Percentiles rank a stretch among this genome's conserved stretches.
Conservation (phyloP, 2,113 vertebrate species). For the Callionymus lyra region DNA sequence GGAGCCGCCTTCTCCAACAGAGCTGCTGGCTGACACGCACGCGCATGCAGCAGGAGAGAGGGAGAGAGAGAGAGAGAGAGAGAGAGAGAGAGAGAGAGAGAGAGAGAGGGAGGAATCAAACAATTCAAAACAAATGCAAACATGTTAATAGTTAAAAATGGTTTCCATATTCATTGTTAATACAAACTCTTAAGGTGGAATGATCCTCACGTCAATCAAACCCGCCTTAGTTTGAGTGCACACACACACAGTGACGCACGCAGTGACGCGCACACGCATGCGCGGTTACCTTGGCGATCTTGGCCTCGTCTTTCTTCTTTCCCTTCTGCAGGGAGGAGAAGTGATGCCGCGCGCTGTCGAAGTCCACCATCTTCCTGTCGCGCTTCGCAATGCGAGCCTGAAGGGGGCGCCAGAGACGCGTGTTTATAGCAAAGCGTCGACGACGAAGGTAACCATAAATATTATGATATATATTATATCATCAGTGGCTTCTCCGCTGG, state of each 20-base stretch:
- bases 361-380: conserved; percentile 94
- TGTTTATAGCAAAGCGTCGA: no score
- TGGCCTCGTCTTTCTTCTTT: conserved; percentile 97
- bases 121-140: conserved; percentile 31
- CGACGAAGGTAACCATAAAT: no score
- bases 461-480: no score
- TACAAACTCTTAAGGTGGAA: conserved; percentile 9
- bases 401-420: neutral
- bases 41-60: conserved; percentile 34
- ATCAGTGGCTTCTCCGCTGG: no score
- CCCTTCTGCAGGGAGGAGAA: conserved; percentile 88
- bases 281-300: conserved; percentile 85
- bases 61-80: neutral
- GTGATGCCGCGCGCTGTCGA: conserved; percentile 93
- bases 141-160: conserved; percentile 11
- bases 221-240: neutral
- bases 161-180: no score
- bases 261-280: conserved; percentile 6
- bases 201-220: neutral
- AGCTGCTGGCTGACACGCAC: conserved; percentile 78
- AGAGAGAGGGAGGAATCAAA: conserved; percentile 16
- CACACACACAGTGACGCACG: conserved; percentile 8
- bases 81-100: neutral
- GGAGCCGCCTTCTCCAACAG: conserved; percentile 97
- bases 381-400: conserved; percentile 92